Base-by-base conservation (phyloP, 1,140 invertebrate genomes). In the Sarcophaga bullata region DNA sequence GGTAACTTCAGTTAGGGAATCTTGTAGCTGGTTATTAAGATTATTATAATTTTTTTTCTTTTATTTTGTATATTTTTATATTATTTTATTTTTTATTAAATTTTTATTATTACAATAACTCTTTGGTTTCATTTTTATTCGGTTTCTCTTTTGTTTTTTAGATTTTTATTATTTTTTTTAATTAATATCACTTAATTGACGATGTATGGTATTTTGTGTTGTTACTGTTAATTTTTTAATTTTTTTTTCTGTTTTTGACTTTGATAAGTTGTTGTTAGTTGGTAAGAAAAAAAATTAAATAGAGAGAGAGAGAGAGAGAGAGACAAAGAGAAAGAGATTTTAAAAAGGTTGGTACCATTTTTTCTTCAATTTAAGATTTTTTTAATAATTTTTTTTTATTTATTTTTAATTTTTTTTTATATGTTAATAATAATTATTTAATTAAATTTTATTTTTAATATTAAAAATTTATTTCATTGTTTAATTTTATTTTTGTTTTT, bases 121-220 rank as follows among this genome's bases (percentile, higher is more conserved):
- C 25, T 37, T 37, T 37, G 25, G 49, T 75, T n/a, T 47, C 10
- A n/a, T 78, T 78, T 78, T 78, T 46, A 19, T 52, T n/a, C 13
- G 48, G 17, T 75, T 75, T 75, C 52, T 2, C 5, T 5, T 72
- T 25, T n/a, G n/a, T n/a, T n/a, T n/a, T n/a, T n/a, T 73, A 46
- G 8, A 73, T 78, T 19, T 1, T 78, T 48, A 19, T 9, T 76
- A n/a, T n/a, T n/a, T n/a, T n/a, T 49, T 78, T 84, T 84, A 82
- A 82, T 89, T 89, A 89, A 89, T 89, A 89, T 89, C 88, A 89
- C 88, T 89, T 89, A 89, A 89, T 89, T 89, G 88, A 89, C 88
- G 88, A 89, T 89, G 88, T 89, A 88, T 88, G 86, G 87, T 88
- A 87, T 88, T 85, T 80, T 82, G 49, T 80, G 82, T 84, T 84